Percentiles rank a stretch among this genome's conserved stretches.
Evolutionary conservation across 1,140 invertebrate genomes (phyloP).

Genomic region (Procambarus clarkii): DNA sequence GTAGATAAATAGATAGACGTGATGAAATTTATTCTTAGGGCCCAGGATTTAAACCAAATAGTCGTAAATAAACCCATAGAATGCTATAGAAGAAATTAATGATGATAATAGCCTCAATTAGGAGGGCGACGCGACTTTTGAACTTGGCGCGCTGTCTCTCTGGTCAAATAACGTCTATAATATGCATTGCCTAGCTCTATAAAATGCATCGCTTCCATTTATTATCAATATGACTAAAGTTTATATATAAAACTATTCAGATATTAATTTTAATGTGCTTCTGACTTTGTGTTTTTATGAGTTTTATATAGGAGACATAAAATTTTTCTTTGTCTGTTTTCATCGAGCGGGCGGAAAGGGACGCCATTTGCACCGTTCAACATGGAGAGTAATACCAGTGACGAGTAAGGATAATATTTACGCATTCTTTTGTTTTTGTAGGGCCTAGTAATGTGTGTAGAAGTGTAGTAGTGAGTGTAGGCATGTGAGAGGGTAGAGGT

Average conservation of each 20-base stretch:
- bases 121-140: neutral
- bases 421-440: neutral
- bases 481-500: too few relatives aligned
- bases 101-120: too few relatives aligned
- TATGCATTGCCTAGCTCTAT: neutral
- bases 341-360: slow-evolving; percentile 60
- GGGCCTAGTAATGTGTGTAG: too few relatives aligned
- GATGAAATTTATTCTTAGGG: too few relatives aligned
- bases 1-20: too few relatives aligned
- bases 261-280: neutral
- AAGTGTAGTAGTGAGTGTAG: too few relatives aligned
- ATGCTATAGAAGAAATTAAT: too few relatives aligned
- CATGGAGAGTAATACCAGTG: slow-evolving; percentile 61
- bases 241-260: neutral
- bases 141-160: neutral
- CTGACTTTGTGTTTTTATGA: neutral
- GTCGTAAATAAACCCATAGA: too few relatives aligned
- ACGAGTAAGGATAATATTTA: slow-evolving; percentile 52
- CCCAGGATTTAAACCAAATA: too few relatives aligned
- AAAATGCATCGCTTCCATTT: neutral
- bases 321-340: slow-evolving; percentile 51
- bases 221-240: neutral
- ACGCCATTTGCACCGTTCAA: slow-evolving; percentile 67
- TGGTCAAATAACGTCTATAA: neutral
- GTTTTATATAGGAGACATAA: neutral